Evolutionary conservation across 2,113 vertebrate species (phyloP).

Genomic region (Canis aureus): DNA sequence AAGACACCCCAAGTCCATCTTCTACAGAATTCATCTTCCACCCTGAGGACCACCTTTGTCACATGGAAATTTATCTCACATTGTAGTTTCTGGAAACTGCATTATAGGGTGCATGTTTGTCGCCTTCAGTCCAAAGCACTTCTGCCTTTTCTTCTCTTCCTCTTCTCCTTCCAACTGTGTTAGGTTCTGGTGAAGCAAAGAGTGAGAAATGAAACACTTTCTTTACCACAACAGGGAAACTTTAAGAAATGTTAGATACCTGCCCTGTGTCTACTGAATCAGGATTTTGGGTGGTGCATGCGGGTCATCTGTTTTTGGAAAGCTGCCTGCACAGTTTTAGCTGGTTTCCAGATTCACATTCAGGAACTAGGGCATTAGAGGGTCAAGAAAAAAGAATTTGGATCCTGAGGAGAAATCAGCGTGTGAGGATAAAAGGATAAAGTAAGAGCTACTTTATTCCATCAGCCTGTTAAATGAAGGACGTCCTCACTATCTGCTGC

Average conservation of each 20-base stretch:
- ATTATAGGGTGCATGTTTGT: background rate
- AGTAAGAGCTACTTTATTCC: background rate
- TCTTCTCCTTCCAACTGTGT: no score
- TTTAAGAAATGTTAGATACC: background rate
- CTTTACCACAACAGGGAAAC: background rate
- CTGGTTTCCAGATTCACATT: background rate
- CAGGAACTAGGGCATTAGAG: background rate
- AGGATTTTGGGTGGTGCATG: background rate
- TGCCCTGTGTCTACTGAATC: background rate
- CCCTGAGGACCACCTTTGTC: background rate
- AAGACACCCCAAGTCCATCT: background rate
- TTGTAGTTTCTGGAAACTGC: background rate
- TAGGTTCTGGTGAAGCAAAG: background rate
- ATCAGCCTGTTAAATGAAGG: background rate
- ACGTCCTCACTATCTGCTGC: background rate
- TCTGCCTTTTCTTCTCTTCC: background rate
- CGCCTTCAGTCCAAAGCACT: background rate
- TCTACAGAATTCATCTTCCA: background rate
- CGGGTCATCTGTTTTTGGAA: background rate
- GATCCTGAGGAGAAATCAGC: background rate
- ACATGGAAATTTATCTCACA: background rate
- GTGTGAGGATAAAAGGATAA: background rate
- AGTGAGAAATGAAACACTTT: background rate
- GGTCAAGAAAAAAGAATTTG: background rate
- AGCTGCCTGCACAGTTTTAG: background rate